Evolutionary conservation across 1,140 invertebrate genomes (phyloP), one percentile per base, ranked within the genome.

Genomic region (Xylocopa sonorina): DNA sequence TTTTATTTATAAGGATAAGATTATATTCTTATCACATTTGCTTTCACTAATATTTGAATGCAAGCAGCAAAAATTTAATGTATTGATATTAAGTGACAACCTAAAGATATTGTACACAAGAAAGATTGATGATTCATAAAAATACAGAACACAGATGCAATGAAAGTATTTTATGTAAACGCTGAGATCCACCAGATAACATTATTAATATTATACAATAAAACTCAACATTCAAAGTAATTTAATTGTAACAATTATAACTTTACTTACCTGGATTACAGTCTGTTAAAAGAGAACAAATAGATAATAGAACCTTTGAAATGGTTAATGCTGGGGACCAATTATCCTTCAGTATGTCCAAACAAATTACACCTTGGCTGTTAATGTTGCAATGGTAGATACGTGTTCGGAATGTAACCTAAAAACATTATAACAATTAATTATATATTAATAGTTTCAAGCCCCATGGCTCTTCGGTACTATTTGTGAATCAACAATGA

Each of bases 381-480:
- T 99, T 99, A 91, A 99, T 99, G 93, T 99, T 99, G 94, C 98
- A 99, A 90, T 99, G 98, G 92, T 99, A 99, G 92, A 99, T 99
- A 88, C 98, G 95, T 78, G 98, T 98, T 85, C 98, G 95, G 94
- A 99, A 99, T 92, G 97, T 98, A 63, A 99, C 97, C 97, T 97
- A 91, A 92, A 88, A 81, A 60, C n/a, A 48, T 29, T 74, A 46
- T 32, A 67, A 68, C 27, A 29, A 34, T 75, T 55, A 66, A 66
- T 66, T 76, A 66, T 50, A 16, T 62, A 60, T 34, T 48, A 18
- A 34, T 34, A 32, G 46, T 58, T 38, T 38, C 2, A 55, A 14
- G 51, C 2, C 14, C 41, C 0, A 18, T 27, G 5, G 6, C 29
- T 68, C 34, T 18, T 10, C 32, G 6, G 1, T 53, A 34, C n/a